These are phyloP conservation scores for Argyrosomus japonicus DNA, from an alignment of 2,113 vertebrate genomes.

Conservation along the genomic window DNA sequence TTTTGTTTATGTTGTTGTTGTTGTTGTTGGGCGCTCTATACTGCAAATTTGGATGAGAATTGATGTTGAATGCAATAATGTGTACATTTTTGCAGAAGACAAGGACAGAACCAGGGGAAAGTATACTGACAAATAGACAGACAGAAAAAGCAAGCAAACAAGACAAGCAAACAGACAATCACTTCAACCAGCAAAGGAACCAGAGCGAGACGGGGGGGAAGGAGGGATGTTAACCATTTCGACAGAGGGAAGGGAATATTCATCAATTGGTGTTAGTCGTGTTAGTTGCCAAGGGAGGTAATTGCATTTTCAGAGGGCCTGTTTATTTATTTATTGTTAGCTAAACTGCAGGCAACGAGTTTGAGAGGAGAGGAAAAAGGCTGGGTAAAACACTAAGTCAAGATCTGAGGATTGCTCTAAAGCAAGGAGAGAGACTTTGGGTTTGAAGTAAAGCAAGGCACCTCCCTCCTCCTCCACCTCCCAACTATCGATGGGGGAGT, in stretches of 20 bases:
- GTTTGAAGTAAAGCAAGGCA: slow-evolving; percentile 55
- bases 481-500: slow-evolving; percentile 69
- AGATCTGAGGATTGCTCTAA: slow-evolving; percentile 46
- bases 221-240: slow-evolving; percentile 70
- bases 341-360: slow-evolving; percentile 67
- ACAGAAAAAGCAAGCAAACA: slow-evolving; percentile 79
- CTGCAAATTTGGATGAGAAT: slow-evolving; percentile 70
- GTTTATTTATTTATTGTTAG: slow-evolving; percentile 34
- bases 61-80: slow-evolving; percentile 76
- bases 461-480: slow-evolving; percentile 79
- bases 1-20: not conserved
- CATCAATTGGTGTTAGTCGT: slow-evolving; percentile 72
- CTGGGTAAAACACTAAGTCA: slow-evolving; percentile 28
- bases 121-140: slow-evolving; percentile 82
- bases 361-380: slow-evolving; percentile 41
- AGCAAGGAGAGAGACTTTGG: slow-evolving; percentile 58
- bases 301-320: slow-evolving; percentile 54
- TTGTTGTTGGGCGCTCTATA: slow-evolving; percentile 7
- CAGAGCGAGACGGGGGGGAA: slow-evolving; percentile 60
- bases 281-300: slow-evolving; percentile 66
- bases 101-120: slow-evolving; percentile 73
- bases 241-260: slow-evolving; percentile 50
- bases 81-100: slow-evolving; percentile 74
- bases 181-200: slow-evolving; percentile 73
- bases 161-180: slow-evolving; percentile 75